These are phyloP conservation scores for Cosmopolites sordidus DNA, from an alignment of 2,888 invertebrate genomes.

Conservation along the genomic window DNA sequence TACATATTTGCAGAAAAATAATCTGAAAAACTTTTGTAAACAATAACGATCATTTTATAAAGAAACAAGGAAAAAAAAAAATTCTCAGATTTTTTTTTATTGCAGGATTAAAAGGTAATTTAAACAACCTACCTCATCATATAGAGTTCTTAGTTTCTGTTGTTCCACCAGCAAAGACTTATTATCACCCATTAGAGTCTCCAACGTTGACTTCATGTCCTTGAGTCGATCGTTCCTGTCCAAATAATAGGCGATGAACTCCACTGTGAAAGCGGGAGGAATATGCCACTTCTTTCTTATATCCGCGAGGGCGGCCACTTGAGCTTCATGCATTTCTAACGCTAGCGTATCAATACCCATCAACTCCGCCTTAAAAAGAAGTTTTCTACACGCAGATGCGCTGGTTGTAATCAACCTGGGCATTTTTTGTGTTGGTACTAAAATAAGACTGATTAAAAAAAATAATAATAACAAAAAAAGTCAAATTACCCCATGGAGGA, in stretches of 20 bases:
- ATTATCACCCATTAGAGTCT: constrained; percentile 71
- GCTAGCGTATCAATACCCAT: constrained; percentile 85
- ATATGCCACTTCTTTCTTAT: constrained; percentile 92
- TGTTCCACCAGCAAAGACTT: constrained; percentile 73
- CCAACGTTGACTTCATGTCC: constrained; percentile 71
- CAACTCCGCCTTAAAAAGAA: constrained; percentile 80
- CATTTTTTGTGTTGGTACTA: constrained; percentile 93
- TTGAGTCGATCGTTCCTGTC: constrained; percentile 81
- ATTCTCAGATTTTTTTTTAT: too few relatives aligned
- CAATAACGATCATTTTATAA: too few relatives aligned
- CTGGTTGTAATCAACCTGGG: constrained; percentile 85
- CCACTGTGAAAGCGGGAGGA: constrained; percentile 88
- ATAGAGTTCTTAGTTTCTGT: constrained; percentile 66
- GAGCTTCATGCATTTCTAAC: constrained; percentile 77
- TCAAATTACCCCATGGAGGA: constrained; percentile 86
- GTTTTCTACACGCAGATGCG: constrained; percentile 78
- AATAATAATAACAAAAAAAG: too few relatives aligned
- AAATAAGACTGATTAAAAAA: too few relatives aligned
- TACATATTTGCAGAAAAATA: too few relatives aligned
- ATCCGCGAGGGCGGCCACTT: constrained; percentile 76
- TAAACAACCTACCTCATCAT: constrained; percentile 62
- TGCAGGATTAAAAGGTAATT: not conserved
- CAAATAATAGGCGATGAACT: constrained; percentile 90
- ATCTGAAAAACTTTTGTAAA: too few relatives aligned
- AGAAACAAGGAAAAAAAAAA: too few relatives aligned